Evolutionary conservation across 2,113 vertebrate genomes (phyloP), one percentile per base, ranked within the genome.

Genomic region (Capreolus pygargus): DNA sequence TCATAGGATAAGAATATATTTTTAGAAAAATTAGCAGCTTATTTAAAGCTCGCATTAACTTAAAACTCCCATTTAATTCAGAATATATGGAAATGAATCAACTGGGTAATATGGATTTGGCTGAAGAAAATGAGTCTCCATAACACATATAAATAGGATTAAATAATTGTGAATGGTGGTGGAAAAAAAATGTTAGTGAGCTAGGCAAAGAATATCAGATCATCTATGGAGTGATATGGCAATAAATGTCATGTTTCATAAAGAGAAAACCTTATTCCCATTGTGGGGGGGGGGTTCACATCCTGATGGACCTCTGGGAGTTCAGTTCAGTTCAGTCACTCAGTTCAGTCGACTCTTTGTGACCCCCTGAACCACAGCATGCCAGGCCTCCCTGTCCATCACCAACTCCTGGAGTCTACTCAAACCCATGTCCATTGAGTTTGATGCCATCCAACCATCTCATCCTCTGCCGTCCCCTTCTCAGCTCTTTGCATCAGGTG

Each of bases 1-100:
- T 4, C 7, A 60, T 33, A 58, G 7, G 28, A 64, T 43, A 45
- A 39, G 27, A 85, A 89, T 33, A 64, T 97, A 45, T 39, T 39
- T 95, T 64, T 39, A 27, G 50, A 84, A 95, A 87, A 4, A 36
- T 5, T 50, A 61, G 6, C 76, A 94, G 39, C 64, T 96, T 78
- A 39, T 93, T 58, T 90, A 36, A 70, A 36, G n/a, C n/a, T 70
- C 17, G 5, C 9, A 70, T 70, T 36, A 47, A 47, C 9, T 5
- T 70, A 19, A 88, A 61, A 2, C 2, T 61, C 10, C 4, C 57
- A 15, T 70, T 54, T 87, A 57, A 87, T 85, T 30, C 88, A 90
- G 33, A 70, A 45, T 12, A 13, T 27, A 17, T 91, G 55, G 43
- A 95, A 91, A 95, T 19, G 17, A 5, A 67, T 85, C 15, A 87